These are phyloP conservation scores for Autographa gamma DNA, from an alignment of 2,888 invertebrate species.

Conservation along the genomic window DNA sequence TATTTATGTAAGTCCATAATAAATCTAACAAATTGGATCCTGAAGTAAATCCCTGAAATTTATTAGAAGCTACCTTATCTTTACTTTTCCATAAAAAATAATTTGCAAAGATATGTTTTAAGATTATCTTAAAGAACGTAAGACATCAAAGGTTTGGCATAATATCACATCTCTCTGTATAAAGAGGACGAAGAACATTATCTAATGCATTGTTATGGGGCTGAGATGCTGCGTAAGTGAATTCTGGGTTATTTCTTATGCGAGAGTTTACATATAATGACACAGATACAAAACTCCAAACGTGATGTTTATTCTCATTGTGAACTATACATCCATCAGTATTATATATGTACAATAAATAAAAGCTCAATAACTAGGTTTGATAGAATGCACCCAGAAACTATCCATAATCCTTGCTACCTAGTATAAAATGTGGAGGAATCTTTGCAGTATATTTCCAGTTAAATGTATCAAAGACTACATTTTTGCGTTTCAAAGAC, in stretches of 20 bases:
- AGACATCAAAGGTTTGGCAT: slow-evolving; percentile 53
- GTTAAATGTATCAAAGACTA: neutral
- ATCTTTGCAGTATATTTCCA: no score
- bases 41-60: neutral
- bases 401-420: no score
- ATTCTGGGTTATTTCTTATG: slow-evolving; percentile 12
- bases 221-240: slow-evolving; percentile 10
- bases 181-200: slow-evolving; percentile 12
- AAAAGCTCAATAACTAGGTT: no score
- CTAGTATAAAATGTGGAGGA: neutral
- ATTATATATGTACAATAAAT: no score
- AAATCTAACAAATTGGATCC: neutral
- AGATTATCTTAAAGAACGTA: slow-evolving; percentile 19
- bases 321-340: no score
- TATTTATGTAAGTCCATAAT: neutral
- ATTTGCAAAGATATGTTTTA: slow-evolving; percentile 1
- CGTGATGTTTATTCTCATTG: no score
- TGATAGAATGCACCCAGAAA: no score
- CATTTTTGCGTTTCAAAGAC: slow-evolving; percentile 4
- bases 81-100: neutral
- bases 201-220: slow-evolving; percentile 36
- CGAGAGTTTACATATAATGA: neutral
- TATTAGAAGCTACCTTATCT: neutral
- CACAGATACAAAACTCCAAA: neutral
- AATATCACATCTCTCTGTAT: slow-evolving; percentile 27